These are phyloP conservation scores for Eudasyphora cyanicolor DNA, from an alignment of 2,888 invertebrate species.

Conservation along the genomic window DNA sequence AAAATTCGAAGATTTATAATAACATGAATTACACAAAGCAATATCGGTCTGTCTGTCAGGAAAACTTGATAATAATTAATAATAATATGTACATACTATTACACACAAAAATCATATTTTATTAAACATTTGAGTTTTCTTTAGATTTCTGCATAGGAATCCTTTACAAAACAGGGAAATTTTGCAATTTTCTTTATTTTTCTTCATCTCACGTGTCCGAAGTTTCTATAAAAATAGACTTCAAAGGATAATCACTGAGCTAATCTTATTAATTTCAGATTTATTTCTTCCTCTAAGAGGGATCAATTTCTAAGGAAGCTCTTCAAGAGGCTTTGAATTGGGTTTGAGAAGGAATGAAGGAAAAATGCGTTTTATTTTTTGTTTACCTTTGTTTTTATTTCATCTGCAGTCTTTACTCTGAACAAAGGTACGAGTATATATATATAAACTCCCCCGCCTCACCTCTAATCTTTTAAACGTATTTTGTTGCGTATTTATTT, in stretches of 20 bases:
- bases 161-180: no score
- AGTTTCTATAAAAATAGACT: neutral
- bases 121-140: no score
- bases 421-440: neutral
- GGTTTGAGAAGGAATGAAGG: neutral
- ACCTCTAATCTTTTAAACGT: neutral
- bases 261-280: conserved; percentile 3
- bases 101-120: no score
- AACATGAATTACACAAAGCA: no score
- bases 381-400: conserved; percentile 23
- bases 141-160: no score
- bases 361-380: conserved; percentile 33
- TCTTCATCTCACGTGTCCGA: no score
- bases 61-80: no score
- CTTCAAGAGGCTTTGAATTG: neutral
- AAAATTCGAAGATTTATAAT: no score
- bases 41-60: no score
- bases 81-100: no score
- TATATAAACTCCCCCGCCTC: neutral
- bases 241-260: neutral
- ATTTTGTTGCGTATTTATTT: conserved; percentile 3
- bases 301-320: neutral
- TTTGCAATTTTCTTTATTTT: no score
- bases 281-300: neutral
- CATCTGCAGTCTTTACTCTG: conserved; percentile 2